Evolutionary conservation across 2,113 vertebrate species (phyloP), one percentile per base, ranked within the genome.

Genomic region (Symphodus melops): DNA sequence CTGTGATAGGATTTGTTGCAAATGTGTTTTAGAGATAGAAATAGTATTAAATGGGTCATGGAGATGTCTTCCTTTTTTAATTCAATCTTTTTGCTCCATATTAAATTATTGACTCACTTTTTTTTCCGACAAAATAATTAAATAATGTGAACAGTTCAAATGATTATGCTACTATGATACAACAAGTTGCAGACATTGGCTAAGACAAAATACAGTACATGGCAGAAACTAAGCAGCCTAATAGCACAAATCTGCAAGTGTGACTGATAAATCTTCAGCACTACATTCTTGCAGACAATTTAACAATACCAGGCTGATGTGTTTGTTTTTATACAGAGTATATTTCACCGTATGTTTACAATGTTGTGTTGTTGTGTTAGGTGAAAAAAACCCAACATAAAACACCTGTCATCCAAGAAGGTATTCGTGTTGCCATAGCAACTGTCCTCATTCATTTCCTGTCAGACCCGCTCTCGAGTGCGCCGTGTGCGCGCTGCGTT

Each of bases 401-500:
- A 73, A 68, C 73, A 76, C 56, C 76, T 83, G 66, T 61, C 80
- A 59, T 20, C 37, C 23, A 10, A 23, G 8, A 33, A 70, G 53
- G 75, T 74, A 71, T 51, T 57, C 17, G 46, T 75, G 90, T 91
- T 85, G 63, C 89, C 72, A 86, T 87, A 72, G 90, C 52, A 92
- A 90, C 86, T 68, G 53, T 85, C 53, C 73, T 42, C 79, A 86
- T 88, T 87, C 77, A 82, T 79, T 78, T 64, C 73, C 73, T 78
- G 65, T 75, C 65, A 42, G 52, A 63, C 72, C 61, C 77, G 65
- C 60, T 77, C 59, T 72, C 39, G 61, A 66, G 80, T 72, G 87
- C 67, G 55, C 74, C 20, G 71, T 57, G 62, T 70, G 81, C 77
- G 64, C 81, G 87, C 87, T 94, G 92, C 81, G 92, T 85, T 94